These are phyloP conservation scores for Galerucella pusilla DNA, from an alignment of 2,888 invertebrate species.

Conservation along the genomic window DNA sequence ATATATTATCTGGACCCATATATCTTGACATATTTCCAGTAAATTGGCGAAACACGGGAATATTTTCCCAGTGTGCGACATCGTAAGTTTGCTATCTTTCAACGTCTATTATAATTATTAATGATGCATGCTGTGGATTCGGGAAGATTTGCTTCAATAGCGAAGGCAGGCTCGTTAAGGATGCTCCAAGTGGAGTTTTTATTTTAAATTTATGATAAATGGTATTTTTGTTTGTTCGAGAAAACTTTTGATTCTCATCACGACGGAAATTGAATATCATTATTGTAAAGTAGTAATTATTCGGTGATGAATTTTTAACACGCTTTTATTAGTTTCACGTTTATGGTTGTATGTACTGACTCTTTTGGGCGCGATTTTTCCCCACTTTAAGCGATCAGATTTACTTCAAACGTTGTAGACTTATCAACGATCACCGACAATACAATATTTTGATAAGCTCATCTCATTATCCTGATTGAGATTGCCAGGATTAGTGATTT, in stretches of 20 bases:
- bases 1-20: too few species aligned
- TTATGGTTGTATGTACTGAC: too few species aligned
- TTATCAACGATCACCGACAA: too few species aligned
- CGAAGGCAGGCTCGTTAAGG: background rate
- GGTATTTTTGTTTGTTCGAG: background rate
- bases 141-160: too few species aligned
- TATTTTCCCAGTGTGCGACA: background rate
- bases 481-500: too few species aligned
- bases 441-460: too few species aligned
- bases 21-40: background rate
- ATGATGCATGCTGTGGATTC: background rate
- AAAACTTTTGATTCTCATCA: background rate
- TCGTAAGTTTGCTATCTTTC: background rate
- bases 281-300: background rate
- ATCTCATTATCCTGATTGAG: too few species aligned
- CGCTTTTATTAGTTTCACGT: too few species aligned
- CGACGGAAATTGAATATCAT: background rate
- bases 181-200: background rate
- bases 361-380: too few species aligned
- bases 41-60: background rate
- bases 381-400: too few species aligned
- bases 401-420: too few species aligned
- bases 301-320: background rate
- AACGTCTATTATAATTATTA: background rate
- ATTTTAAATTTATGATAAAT: background rate